Evolutionary conservation across 2,888 invertebrate species (phyloP).

Genomic region (Eristalis tenax): DNA sequence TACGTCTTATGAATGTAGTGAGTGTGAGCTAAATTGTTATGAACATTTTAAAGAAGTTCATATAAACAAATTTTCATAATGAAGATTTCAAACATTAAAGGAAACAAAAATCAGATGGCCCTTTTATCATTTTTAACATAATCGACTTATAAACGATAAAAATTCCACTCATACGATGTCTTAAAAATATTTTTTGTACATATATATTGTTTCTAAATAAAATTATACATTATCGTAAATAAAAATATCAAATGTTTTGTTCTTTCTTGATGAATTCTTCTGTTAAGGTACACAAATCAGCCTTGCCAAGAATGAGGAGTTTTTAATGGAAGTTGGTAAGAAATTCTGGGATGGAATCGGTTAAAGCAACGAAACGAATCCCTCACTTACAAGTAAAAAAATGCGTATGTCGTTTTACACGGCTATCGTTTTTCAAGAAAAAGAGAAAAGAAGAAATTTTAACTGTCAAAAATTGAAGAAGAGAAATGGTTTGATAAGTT

Average conservation of each 20-base stretch:
- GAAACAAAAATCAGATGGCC: not conserved
- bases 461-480: no score
- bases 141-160: not conserved
- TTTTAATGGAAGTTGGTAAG: no score
- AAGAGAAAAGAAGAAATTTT: no score
- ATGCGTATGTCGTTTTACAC: no score
- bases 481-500: no score
- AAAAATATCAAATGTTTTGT: conserved; percentile 15
- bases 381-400: no score
- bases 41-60: conserved; percentile 13
- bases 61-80: not conserved
- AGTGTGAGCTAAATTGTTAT: conserved; percentile 3
- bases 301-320: no score
- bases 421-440: no score
- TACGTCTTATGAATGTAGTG: conserved; percentile 9
- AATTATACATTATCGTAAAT: conserved; percentile 46
- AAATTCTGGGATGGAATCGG: no score
- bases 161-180: not conserved
- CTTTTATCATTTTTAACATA: not conserved
- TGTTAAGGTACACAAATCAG: no score
- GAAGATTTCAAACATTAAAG: not conserved
- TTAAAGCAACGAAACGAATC: no score
- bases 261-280: not conserved
- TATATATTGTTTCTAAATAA: conserved; percentile 42
- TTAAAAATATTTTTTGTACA: conserved; percentile 56